These are phyloP conservation scores for Spinus pinus DNA, from an alignment of 2,797 vertebrate species.

Conservation along the genomic window DNA sequence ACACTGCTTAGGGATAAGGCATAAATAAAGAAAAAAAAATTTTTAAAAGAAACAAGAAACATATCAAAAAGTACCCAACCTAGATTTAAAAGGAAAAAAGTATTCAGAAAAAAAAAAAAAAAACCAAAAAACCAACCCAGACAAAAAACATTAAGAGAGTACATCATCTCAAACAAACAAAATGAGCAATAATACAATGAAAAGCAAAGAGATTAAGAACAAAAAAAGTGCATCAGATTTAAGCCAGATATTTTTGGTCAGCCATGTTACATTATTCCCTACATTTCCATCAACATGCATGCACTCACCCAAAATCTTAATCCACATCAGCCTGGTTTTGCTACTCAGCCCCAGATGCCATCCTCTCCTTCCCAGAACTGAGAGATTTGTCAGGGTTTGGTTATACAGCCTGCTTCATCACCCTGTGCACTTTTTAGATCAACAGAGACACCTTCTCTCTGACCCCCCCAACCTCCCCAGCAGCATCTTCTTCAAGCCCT, in stretches of 20 bases:
- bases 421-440: neutral
- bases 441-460: neutral
- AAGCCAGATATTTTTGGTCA: neutral
- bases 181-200: neutral
- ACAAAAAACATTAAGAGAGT: neutral
- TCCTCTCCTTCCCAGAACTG: neutral
- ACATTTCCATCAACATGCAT: neutral
- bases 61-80: neutral
- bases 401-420: neutral
- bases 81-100: neutral
- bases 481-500: neutral
- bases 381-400: neutral
- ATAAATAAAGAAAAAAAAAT: neutral
- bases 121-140: rapidly evolving
- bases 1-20: neutral
- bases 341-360: neutral
- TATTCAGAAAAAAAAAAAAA: neutral
- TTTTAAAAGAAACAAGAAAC: neutral
- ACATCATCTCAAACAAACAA: neutral
- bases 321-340: neutral
- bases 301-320: neutral
- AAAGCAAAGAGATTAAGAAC: neutral
- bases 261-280: neutral
- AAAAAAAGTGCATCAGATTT: neutral
- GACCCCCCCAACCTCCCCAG: neutral